These are phyloP conservation scores for Rhinichthys klamathensis DNA, from an alignment of 2,113 vertebrate species.

Conservation along the genomic window DNA sequence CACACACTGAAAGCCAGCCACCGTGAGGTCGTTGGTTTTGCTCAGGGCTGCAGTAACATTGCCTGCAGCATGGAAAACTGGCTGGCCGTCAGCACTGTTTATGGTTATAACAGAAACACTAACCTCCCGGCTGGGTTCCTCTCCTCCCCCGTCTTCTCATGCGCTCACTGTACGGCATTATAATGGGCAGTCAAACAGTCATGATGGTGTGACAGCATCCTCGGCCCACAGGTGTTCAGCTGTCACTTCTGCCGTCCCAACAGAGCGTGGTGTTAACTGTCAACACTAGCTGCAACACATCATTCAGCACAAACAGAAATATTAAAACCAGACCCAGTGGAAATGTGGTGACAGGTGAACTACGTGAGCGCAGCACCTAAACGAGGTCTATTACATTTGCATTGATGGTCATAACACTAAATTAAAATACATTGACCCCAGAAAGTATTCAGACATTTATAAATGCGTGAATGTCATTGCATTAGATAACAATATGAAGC, in stretches of 20 bases:
- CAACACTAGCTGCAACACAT: conserved; percentile 37
- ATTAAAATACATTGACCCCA: not conserved
- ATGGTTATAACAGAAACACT: conserved; percentile 16
- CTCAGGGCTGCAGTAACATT: conserved; percentile 38
- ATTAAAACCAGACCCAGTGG: not conserved
- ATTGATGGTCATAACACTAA: conserved; percentile 3
- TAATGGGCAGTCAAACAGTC: conserved; percentile 33
- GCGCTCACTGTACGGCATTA: not conserved
- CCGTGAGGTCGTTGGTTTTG: conserved; percentile 20
- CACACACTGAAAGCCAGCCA: not conserved
- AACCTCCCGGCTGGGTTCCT: not conserved
- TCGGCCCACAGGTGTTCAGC: conserved; percentile 29
- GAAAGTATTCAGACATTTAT: not conserved
- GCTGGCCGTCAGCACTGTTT: conserved; percentile 41
- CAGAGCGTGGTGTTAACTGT: conserved; percentile 31
- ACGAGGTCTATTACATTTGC: conserved; percentile 9
- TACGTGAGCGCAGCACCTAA: not conserved
- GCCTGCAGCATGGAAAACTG: conserved; percentile 33
- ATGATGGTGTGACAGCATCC: conserved; percentile 35
- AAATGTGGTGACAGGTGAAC: conserved; percentile 22
- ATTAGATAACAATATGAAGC: not conserved
- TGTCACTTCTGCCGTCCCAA: conserved; percentile 31
- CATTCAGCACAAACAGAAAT: conserved; percentile 25
- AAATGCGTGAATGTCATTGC: not conserved
- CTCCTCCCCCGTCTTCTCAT: conserved; percentile 12